Evolutionary conservation across 1,140 invertebrate species (phyloP).

Genomic region (Drosophila pseudoananassae): DNA sequence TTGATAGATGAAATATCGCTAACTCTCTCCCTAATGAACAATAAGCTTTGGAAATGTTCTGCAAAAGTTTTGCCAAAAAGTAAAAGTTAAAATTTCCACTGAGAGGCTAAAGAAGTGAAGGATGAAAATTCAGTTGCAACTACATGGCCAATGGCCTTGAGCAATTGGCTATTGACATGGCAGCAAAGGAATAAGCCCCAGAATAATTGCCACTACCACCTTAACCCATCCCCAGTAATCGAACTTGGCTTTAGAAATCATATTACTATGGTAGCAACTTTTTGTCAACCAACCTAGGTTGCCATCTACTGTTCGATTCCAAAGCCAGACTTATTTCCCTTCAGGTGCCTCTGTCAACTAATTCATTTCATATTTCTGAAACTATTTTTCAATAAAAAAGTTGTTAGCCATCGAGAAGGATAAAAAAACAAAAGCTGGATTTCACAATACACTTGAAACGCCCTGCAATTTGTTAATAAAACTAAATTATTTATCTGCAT

Average conservation of each 20-base stretch:
- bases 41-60: slow-evolving; percentile 41
- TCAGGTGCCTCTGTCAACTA: slow-evolving; percentile 55
- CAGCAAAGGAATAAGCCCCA: slow-evolving; percentile 14
- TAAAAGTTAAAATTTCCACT: slow-evolving; percentile 65
- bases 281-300: slow-evolving; percentile 52
- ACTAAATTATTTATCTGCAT: too few species aligned
- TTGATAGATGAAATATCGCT: not conserved
- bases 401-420: slow-evolving; percentile 30
- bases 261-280: slow-evolving; percentile 65
- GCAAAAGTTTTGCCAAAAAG: slow-evolving; percentile 52
- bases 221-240: not conserved
- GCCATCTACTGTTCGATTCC: not conserved
- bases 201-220: not conserved
- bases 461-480: too few species aligned
- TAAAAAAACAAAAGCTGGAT: too few species aligned
- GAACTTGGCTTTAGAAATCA: slow-evolving; percentile 62
- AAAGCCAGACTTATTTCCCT: not conserved
- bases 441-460: not conserved
- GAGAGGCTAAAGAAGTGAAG: not conserved
- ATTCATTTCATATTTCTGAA: slow-evolving; percentile 80
- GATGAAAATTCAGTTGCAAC: slow-evolving; percentile 24
- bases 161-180: slow-evolving; percentile 51
- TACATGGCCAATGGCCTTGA: slow-evolving; percentile 38
- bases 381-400: slow-evolving; percentile 59
- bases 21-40: slow-evolving; percentile 59